Conservation (phyloP, 1,140 invertebrate species). For the Microplitis demolitor region DNA sequence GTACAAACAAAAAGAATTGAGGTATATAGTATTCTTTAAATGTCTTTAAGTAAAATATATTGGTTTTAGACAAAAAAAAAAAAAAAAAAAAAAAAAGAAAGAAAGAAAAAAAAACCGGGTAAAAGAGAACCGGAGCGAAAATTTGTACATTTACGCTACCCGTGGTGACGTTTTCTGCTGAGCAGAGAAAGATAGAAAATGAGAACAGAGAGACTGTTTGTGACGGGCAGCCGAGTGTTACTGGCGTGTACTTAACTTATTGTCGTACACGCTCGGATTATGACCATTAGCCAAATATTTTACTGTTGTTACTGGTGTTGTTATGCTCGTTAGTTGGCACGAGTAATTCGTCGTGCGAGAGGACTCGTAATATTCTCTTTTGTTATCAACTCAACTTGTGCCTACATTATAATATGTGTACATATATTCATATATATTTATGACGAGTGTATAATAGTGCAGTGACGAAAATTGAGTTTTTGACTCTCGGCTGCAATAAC, state of each 20-base stretch:
- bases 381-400: constrained; percentile 25
- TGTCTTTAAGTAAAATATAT: too few relatives aligned
- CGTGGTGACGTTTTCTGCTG: background rate
- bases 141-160: constrained; percentile 31
- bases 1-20: too few relatives aligned
- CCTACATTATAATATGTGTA: background rate
- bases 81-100: too few relatives aligned
- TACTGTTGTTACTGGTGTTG: constrained; percentile 44
- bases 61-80: too few relatives aligned
- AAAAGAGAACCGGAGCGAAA: constrained; percentile 12
- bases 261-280: constrained; percentile 52
- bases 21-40: too few relatives aligned
- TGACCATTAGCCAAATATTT: constrained; percentile 54
- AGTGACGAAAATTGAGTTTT: background rate
- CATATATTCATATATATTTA: background rate
- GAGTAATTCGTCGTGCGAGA: constrained; percentile 41
- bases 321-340: constrained; percentile 50
- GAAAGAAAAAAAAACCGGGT: too few relatives aligned
- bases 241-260: constrained; percentile 54
- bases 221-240: constrained; percentile 51
- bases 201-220: constrained; percentile 38
- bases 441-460: too few relatives aligned
- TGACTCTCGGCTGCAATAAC: background rate
- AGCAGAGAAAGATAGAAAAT: constrained; percentile 9
- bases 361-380: constrained; percentile 36